Base-by-base conservation (phyloP, 1,140 invertebrate genomes). In the Drosophila teissieri region DNA sequence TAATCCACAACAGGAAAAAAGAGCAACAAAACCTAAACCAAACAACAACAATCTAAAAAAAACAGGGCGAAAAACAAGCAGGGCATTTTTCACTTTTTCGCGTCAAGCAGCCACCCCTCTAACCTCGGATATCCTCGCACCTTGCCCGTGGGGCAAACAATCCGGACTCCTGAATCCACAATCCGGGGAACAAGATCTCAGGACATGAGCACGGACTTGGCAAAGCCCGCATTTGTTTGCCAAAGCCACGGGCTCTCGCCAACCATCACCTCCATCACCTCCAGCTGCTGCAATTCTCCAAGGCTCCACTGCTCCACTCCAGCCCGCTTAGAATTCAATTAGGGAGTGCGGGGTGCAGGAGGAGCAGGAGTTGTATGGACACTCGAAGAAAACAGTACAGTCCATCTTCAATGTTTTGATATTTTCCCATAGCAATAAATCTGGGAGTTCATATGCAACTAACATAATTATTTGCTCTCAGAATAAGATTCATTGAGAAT, bases 261-360 rank as follows among this genome's bases (percentile, higher is more conserved):
- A 52, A 48, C 34, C 42, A 56, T 73, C 68, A 57, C 42, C 76
- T 73, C 68, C 78, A 56, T 65, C 68, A 57, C 42, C 76, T 73
- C 68, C 78, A 56, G 40, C 67, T 70, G 49, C 48, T 70, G 34
- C 39, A 44, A 52, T 44, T 8, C 31, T 31, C 31, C 31, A 31
- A 31, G 1, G 27, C 27, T 27, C 19, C 65, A 37, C 76, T 51
- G 60, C 46, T 62, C 55, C 56, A 42, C 57, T 63, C 37, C 72
- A 72, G 74, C 58, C 67, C 63, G 64, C 64, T 79, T 80, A 73
- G 80, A 83, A 83, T 83, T 83, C 80, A 83, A 83, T 83, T 83
- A 78, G 46, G 57, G 67, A 55, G 36, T 56, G 31, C 31, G 37
- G 42, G 37, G 19, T 17, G 2, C 22, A 5, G 5, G 17, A 17